Evolutionary conservation across 2,113 vertebrate genomes (phyloP), one percentile per base, ranked within the genome.

Genomic region (Myiozetetes cayanensis): DNA sequence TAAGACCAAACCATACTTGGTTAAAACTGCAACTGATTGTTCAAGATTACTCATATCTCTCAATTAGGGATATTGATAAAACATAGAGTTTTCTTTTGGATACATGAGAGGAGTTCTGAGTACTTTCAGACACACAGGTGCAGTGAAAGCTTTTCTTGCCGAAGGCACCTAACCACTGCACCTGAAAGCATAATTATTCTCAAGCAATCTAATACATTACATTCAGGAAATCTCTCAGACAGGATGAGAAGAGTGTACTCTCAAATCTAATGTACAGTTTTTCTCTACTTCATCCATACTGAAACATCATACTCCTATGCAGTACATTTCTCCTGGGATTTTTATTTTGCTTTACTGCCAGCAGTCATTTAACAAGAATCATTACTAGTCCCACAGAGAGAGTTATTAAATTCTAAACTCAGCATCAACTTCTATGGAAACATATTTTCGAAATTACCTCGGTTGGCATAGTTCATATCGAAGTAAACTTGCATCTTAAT

Each of bases 401-500:
- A 61, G 35, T 55, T 2, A 46, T 11, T 67, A 67, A 81, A 94
- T 23, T 44, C 53, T 50, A 74, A 89, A 56, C 30, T 68, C 46
- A 31, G 39, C 35, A 78, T n/a, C 41, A 71, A 21, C 17, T 53
- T 49, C 31, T 55, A 23, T 27, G 37, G 74, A 79, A 93, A 93
- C 3, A 43, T 47, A 65, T n/a, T 58, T n/a, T 58, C 46, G 35
- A 84, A 96, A 98, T 98, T 98, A 99, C 99, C 98, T 97, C 98
- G 95, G 55, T 95, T 98, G 90, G 98, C 98, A 84, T 99, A 99
- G 94, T 98, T 99, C 98, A 97, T 97, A 89, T 99, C 98, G 97
- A 99, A 99, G 93, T 98, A 98, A 95, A 99, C 97, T 94, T 99
- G 99, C 99, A 99, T 99, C 97, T 99, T 99, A 96, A 99, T 98